These are phyloP conservation scores for Pycnonotus jocosus DNA, from an alignment of 2,113 vertebrate species.

Conservation along the genomic window DNA sequence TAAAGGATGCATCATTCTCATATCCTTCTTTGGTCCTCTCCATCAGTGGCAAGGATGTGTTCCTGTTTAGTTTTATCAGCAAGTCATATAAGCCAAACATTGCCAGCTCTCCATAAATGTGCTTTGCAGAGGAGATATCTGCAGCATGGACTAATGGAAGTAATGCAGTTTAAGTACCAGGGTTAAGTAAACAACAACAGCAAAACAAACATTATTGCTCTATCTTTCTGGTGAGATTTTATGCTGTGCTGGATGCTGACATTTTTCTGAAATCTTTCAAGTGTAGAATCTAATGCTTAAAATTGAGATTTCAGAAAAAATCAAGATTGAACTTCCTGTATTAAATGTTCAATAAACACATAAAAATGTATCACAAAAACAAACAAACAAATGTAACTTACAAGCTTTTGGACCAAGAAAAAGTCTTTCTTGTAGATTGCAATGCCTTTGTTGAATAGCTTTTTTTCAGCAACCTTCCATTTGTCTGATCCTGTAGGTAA, in stretches of 20 bases:
- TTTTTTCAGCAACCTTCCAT: conserved; percentile 89
- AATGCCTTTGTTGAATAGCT: conserved; percentile 94
- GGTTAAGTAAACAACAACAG: neutral
- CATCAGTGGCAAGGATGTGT: neutral
- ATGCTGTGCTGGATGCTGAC: neutral
- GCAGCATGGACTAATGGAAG: neutral
- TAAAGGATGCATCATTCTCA: neutral
- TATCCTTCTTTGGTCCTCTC: neutral
- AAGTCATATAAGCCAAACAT: neutral
- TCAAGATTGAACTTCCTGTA: neutral
- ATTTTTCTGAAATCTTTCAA: neutral
- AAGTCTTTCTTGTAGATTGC: conserved; percentile 94
- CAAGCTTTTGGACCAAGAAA: conserved; percentile 97
- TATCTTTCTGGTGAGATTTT: neutral
- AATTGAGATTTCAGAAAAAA: neutral
- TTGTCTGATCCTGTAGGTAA: conserved; percentile 84
- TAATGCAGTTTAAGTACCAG: neutral
- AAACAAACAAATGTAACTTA: conserved; percentile 59
- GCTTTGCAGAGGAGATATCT: neutral
- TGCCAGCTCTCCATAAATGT: neutral
- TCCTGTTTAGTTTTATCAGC: neutral
- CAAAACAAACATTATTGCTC: neutral
- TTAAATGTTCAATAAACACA: neutral
- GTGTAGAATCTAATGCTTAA: neutral
- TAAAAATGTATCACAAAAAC: neutral